Evolutionary conservation across 2,888 invertebrate genomes (phyloP), one percentile per base, ranked within the genome.

Genomic region (Neoaliturus tenellus): DNA sequence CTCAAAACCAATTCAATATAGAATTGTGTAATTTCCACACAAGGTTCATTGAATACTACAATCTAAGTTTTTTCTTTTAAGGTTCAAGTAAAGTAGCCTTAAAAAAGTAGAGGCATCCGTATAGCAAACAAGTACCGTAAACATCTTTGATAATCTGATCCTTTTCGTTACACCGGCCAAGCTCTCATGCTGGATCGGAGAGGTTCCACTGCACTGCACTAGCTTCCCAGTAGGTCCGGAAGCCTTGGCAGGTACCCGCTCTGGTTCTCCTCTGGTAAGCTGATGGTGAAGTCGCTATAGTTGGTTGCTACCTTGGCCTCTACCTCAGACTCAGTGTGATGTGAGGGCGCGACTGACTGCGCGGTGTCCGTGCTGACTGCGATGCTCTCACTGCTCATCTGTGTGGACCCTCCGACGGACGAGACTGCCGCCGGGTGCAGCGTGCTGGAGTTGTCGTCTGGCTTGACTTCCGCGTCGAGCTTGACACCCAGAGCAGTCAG

Each of bases 201-300:
- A n/a, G n/a, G n/a, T n/a, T n/a, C n/a, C n/a, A n/a, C n/a, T n/a
- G n/a, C n/a, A n/a, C n/a, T n/a, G n/a, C n/a, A 39, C 58, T 58
- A 58, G n/a, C 20, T 20, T 8, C 67, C 67, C 31, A 69, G 12
- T n/a, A 69, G 69, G 20, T 39, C 39, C 6, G 69, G 69, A 6
- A 69, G 20, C 69, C 35, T 35, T n/a, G 69, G 69, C 31, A 69
- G 31, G 20, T 69, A 69, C 2, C 39, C 69, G 31, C 39, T 69
- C 8, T 39, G 35, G 17, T 25, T 62, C 39, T 69, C 69, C 2
- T 39, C 69, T 39, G 69, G 69, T 1, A 69, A n/a, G 69, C 69
- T 69, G 8, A 69, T 39, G 1, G 33, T 20, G 20, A 69, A 69
- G 69, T 69, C 69, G 10, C 20, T 23, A 39, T 35, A 69, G 28